Evolutionary conservation across 2,888 invertebrate species (phyloP).

Genomic region (Diogma glabrata): DNA sequence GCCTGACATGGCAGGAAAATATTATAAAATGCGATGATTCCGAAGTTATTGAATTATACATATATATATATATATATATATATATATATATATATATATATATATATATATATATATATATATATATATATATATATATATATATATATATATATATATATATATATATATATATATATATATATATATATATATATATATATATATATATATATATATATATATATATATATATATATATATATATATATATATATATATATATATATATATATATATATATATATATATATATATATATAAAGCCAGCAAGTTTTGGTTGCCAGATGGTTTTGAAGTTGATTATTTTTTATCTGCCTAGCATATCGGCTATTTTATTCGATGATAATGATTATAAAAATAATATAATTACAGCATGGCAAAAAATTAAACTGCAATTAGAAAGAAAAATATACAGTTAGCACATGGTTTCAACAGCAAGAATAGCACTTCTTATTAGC

Average conservation of each 20-base stretch:
- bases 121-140: slow-evolving; percentile 3
- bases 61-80: slow-evolving; percentile 1
- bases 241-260: not conserved
- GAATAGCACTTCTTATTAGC: too few relatives aligned
- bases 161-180: slow-evolving; percentile 1
- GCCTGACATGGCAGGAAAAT: too few relatives aligned
- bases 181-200: slow-evolving; percentile 1
- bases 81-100: slow-evolving; percentile 3
- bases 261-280: slow-evolving; percentile 3
- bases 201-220: slow-evolving; percentile 1
- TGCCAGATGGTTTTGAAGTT: too few relatives aligned
- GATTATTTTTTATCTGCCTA: too few relatives aligned
- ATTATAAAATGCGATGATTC: too few relatives aligned
- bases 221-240: slow-evolving; percentile 3
- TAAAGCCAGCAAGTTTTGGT: too few relatives aligned
- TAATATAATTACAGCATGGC: too few relatives aligned
- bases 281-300: not conserved
- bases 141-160: slow-evolving; percentile 3
- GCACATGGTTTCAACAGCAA: too few relatives aligned
- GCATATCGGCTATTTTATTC: too few relatives aligned
- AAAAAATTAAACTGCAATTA: too few relatives aligned
- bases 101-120: slow-evolving; percentile 3
- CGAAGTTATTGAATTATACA: not conserved
- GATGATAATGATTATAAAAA: too few relatives aligned
- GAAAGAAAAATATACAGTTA: too few relatives aligned